phyloP scores from a whole-genome alignment of 2,888 invertebrate genomes.

The Xestia rhomboidea region DNA sequence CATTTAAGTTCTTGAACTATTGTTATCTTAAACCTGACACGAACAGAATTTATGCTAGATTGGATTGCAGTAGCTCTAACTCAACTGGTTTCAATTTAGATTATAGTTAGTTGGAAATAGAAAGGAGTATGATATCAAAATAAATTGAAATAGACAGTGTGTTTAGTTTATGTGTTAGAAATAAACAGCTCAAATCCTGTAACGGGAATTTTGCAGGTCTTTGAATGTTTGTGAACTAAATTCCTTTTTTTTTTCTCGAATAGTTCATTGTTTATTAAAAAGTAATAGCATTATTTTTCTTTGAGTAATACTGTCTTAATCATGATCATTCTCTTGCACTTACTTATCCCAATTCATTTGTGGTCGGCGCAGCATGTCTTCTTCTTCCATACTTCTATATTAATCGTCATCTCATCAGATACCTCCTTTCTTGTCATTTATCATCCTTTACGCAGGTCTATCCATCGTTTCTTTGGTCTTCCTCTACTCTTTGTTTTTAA shows the following conservation, averaged over 20 bases:
- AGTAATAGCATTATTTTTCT: too few species aligned
- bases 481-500: too few species aligned
- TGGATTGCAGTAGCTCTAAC: slow-evolving; percentile 13
- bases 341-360: too few species aligned
- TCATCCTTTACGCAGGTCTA: too few species aligned
- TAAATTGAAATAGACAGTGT: slow-evolving; percentile 25
- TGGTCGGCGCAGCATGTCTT: too few species aligned
- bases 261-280: not conserved
- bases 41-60: slow-evolving; percentile 42
- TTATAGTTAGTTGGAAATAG: slow-evolving; percentile 4
- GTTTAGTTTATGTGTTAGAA: slow-evolving; percentile 10
- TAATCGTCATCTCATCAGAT: too few species aligned
- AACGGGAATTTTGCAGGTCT: not conserved
- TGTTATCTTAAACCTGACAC: slow-evolving; percentile 50
- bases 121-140: slow-evolving; percentile 11
- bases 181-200: slow-evolving; percentile 1
- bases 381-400: too few species aligned
- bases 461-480: too few species aligned
- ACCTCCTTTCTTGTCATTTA: too few species aligned
- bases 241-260: not conserved
- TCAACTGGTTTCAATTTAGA: slow-evolving; percentile 19
- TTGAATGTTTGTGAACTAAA: not conserved
- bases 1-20: slow-evolving; percentile 39
- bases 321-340: too few species aligned
- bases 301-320: too few species aligned